Conservation (phyloP, 2,888 invertebrate genomes). For the Latrodectus elegans region DNA sequence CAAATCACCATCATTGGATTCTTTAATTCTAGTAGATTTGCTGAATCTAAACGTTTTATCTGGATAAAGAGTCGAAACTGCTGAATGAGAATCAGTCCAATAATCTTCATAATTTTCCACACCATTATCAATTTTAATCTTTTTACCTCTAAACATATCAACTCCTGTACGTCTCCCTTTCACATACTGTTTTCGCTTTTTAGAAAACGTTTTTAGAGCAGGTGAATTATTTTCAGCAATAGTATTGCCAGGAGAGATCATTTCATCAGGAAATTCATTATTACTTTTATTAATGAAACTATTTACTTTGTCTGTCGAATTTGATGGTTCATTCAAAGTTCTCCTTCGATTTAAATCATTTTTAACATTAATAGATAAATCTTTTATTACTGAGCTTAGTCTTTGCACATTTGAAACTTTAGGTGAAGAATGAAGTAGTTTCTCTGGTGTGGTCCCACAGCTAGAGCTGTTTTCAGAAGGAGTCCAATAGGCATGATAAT, state of each 20-base stretch:
- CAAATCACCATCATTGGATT: no score
- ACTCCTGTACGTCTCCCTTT: background rate
- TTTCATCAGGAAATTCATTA: background rate
- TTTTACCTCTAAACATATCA: background rate
- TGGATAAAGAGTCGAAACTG: no score
- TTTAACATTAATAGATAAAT: background rate
- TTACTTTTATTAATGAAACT: background rate
- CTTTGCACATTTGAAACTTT: background rate
- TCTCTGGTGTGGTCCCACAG: background rate
- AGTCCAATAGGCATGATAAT: background rate
- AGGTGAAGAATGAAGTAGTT: background rate
- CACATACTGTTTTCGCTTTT: background rate
- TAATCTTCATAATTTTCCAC: background rate
- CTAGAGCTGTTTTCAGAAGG: background rate
- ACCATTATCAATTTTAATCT: background rate
- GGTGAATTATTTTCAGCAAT: background rate
- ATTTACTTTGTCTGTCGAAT: no score
- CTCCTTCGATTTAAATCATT: no score
- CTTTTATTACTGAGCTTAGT: background rate
- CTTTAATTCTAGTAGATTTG: no score
- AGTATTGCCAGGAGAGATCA: background rate
- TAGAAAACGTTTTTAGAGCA: background rate
- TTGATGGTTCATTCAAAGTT: no score
- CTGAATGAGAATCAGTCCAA: background rate
- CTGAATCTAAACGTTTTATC: no score